Conservation (phyloP, 2,797 vertebrate species). For the Hapalemur alaotrensis region DNA sequence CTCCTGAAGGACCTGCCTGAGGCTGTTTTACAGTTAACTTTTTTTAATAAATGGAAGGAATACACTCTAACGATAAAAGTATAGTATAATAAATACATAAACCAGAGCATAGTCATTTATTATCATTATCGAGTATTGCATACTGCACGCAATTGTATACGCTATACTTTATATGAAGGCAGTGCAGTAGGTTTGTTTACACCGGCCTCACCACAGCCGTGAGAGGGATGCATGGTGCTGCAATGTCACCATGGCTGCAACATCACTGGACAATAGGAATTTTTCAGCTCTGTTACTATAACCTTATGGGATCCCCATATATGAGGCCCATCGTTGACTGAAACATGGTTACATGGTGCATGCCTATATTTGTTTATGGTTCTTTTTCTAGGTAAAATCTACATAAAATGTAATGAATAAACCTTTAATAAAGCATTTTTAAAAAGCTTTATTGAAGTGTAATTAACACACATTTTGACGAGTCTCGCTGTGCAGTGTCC, state of each 20-base stretch:
- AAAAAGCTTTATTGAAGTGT: neutral
- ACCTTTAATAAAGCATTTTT: neutral
- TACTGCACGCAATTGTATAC: neutral
- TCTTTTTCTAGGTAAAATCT: neutral
- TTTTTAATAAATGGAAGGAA: neutral
- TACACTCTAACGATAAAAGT: neutral
- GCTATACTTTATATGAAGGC: neutral
- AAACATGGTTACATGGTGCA: accelerated
- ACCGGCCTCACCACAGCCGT: no score
- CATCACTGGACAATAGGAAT: neutral
- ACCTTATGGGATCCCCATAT: accelerated
- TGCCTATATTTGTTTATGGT: neutral
- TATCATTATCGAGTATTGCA: neutral
- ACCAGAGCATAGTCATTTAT: neutral
- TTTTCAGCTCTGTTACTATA: neutral
- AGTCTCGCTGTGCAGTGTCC: accelerated
- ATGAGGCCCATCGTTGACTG: neutral
- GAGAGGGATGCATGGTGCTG: accelerated
- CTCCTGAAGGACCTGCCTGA: neutral
- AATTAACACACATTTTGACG: neutral
- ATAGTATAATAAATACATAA: neutral
- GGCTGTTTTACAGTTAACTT: neutral
- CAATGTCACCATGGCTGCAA: neutral
- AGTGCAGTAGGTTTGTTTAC: neutral
- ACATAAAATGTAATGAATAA: neutral